A percentile compares a stretch with the other conserved stretches of the same genome.
Conservation (phyloP, 2,113 vertebrate genomes). For the Madoqua kirkii region DNA sequence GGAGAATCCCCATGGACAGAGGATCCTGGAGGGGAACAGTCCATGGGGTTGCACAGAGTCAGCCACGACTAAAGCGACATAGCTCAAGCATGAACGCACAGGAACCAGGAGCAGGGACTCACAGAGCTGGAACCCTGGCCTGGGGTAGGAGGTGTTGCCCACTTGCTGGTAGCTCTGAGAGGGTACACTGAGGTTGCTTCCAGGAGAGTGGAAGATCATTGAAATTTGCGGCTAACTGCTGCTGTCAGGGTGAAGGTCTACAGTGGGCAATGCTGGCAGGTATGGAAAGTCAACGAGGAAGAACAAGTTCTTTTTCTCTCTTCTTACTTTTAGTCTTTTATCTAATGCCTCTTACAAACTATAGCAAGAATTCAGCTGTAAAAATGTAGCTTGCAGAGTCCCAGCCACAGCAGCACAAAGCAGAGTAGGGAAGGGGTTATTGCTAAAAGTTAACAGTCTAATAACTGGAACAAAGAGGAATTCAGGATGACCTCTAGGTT, state of each 20-base stretch:
- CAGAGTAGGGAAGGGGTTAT: background rate
- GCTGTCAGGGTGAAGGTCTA: background rate
- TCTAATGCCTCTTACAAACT: background rate
- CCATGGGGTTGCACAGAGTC: background rate
- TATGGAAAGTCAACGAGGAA: background rate
- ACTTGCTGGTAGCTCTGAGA: background rate
- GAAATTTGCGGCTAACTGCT: background rate
- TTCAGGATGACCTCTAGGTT: background rate
- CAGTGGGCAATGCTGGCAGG: background rate
- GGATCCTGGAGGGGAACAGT: background rate
- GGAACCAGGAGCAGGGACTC: background rate
- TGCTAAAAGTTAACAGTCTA: background rate
- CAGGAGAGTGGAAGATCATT: background rate
- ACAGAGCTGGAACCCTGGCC: background rate
- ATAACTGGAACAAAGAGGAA: background rate
- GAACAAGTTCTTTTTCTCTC: background rate
- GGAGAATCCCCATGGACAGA: background rate
- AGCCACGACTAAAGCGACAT: background rate
- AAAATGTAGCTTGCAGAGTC: background rate
- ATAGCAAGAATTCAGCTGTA: background rate
- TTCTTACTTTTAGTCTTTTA: background rate
- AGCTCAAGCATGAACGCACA: background rate
- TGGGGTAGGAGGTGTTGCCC: background rate
- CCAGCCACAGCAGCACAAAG: background rate
- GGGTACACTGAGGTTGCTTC: background rate